Evolutionary conservation across 2,797 vertebrate species (phyloP), one percentile per base, ranked within the genome.

Genomic region (Fistularia commersonii): DNA sequence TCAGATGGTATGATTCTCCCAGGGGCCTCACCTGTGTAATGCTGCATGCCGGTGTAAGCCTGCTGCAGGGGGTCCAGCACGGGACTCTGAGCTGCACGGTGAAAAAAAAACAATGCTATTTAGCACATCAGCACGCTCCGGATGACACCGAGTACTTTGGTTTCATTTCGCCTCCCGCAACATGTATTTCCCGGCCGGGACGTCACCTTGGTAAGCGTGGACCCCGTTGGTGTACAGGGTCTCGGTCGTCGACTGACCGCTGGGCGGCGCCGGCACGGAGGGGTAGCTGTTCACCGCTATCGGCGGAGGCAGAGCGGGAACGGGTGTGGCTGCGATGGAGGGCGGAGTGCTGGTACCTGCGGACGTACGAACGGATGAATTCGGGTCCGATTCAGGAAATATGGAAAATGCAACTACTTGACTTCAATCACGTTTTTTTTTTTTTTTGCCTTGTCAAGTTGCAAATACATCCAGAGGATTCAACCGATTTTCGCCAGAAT

Each of bases 321-420:
- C 93, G 0, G 94, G 92, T 32, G 95, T 93, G 85, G 88, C 93
- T 8, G 95, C 86, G 1, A 97, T 93, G 72, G 93, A 89, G 51
- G 95, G 95, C 31, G 95, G 95, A 51, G 95, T 96, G 92, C 90
- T 97, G 87, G 93, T 95, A 89, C 95, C 95, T 97, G 82, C 14
- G 54, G 39, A 67, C 33, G 11, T 4, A 23, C 23, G 23, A 23
- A 23, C 23, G 23, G 23, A 23, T 23, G 23, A 23, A 4, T 4
- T 23, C 4, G 4, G 23, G 23, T 4, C 23, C 4, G 23, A 23
- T 23, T 23, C 23, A 23, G 23, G 23, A 23, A 23, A 23, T 23
- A 23, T 23, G 23, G 23, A 23, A 23, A 23, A 4, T 23, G 23
- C 23, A 23, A 23, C 23, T 23, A 23, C 23, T 23, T 23, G 23